These are phyloP conservation scores for Cladopsammia gracilis DNA, from an alignment of 64 coral and sea anemone genomes.

Conservation along the genomic window DNA sequence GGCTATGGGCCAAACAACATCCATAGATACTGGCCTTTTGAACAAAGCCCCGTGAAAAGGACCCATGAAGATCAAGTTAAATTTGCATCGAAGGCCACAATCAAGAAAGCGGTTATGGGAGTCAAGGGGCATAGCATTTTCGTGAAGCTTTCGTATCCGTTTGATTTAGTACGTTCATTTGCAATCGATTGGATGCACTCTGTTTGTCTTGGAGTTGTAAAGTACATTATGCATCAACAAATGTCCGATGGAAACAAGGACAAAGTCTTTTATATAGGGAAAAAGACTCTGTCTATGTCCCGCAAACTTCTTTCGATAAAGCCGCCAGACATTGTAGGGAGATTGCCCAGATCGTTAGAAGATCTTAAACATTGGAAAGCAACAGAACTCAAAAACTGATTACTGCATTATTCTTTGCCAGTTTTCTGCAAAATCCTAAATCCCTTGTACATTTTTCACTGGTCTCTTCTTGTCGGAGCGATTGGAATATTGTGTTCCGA, in stretches of 20 bases:
- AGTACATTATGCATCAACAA: constrained; percentile 64
- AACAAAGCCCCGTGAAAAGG: no score
- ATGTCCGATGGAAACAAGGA: constrained; percentile 42
- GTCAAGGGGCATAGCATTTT: no score
- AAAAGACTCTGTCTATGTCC: constrained; percentile 58
- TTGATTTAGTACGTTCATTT: constrained; percentile 51
- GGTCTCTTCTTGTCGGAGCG: constrained; percentile 66
- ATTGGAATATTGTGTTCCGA: constrained; percentile 65
- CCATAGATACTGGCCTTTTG: no score
- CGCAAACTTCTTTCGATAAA: constrained; percentile 54
- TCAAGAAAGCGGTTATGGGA: no score
- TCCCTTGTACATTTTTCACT: constrained; percentile 56
- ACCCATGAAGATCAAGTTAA: no score
- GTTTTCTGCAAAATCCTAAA: constrained; percentile 48
- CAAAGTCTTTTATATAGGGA: constrained; percentile 60
- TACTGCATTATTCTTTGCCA: constrained; percentile 62
- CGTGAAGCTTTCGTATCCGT: no score
- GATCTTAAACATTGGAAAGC: constrained; percentile 79
- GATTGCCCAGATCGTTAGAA: constrained; percentile 43
- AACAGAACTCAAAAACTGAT: constrained; percentile 78
- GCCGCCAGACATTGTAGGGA: constrained; percentile 70
- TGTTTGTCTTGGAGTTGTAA: constrained; percentile 68
- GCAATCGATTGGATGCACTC: constrained; percentile 76
- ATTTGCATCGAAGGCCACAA: no score
- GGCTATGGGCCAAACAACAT: no score